Percentiles rank a stretch among this genome's conserved stretches.
Conservation (phyloP, 2,797 vertebrate genomes). For the Sebastes vulpes region DNA sequence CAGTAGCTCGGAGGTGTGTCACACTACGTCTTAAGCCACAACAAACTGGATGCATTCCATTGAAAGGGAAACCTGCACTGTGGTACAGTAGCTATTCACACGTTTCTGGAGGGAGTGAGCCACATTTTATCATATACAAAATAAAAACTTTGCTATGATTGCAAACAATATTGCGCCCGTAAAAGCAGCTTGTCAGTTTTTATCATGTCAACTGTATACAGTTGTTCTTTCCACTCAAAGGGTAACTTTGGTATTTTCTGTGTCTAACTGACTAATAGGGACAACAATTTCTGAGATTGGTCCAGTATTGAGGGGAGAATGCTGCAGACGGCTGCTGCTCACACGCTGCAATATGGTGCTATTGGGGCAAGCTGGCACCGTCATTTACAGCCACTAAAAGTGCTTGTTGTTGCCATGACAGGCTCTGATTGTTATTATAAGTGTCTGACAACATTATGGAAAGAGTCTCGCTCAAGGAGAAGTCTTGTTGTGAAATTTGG, state of each 20-base stretch:
- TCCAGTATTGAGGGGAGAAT: rapidly evolving
- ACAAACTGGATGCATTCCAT: slow-evolving; percentile 23
- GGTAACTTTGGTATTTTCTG: too few relatives aligned
- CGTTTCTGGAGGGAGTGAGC: not conserved
- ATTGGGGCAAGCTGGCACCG: too few relatives aligned
- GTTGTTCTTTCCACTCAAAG: not conserved
- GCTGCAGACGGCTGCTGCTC: too few relatives aligned
- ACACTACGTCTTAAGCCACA: slow-evolving; percentile 17
- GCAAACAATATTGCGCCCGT: not conserved
- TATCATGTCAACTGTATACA: too few relatives aligned
- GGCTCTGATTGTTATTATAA: too few relatives aligned
- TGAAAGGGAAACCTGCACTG: slow-evolving; percentile 21
- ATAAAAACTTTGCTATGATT: not conserved
- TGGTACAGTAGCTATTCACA: not conserved
- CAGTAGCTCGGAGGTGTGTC: slow-evolving; percentile 48
- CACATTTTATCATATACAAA: not conserved
- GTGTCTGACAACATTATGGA: too few relatives aligned
- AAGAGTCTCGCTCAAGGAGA: rapidly evolving
- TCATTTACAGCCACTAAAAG: too few relatives aligned
- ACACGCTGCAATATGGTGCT: too few relatives aligned
- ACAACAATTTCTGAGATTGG: too few relatives aligned
- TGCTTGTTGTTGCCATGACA: too few relatives aligned
- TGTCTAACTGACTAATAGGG: too few relatives aligned
- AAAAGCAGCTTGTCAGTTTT: not conserved
- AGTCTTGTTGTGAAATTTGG: too few relatives aligned